A percentile compares a stretch with the other conserved stretches of the same genome.
Conservation (phyloP, 2,888 invertebrate species). For the Bombylius discolor region DNA sequence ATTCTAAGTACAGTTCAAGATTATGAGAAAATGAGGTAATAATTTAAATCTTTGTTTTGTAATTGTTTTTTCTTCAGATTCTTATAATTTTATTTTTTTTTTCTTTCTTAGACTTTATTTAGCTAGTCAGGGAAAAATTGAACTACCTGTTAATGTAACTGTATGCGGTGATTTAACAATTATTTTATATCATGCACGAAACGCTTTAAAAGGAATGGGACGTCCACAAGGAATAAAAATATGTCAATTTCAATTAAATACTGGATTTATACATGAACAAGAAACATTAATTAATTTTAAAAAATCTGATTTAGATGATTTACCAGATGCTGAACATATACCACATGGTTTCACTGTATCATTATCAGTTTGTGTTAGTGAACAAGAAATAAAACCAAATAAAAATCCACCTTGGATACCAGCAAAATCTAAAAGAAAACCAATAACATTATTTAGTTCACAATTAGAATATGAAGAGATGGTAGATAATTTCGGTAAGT, state of each 20-base stretch:
- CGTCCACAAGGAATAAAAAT: conserved; percentile 74
- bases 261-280: conserved; percentile 66
- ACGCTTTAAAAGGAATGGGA: conserved; percentile 65
- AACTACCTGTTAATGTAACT: conserved; percentile 59
- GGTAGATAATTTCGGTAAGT: conserved; percentile 65
- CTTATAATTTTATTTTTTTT: neutral
- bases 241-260: conserved; percentile 77
- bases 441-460: conserved; percentile 54
- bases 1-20: conserved; percentile 72
- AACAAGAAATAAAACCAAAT: conserved; percentile 51
- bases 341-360: conserved; percentile 55
- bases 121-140: conserved; percentile 36
- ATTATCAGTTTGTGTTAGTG: conserved; percentile 57
- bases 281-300: conserved; percentile 63
- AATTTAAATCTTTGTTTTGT: conserved; percentile 38
- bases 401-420: conserved; percentile 65
- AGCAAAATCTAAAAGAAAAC: conserved; percentile 44
- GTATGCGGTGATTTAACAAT: conserved; percentile 79
- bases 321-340: conserved; percentile 58
- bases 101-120: conserved; percentile 23
- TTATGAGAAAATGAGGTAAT: conserved; percentile 76
- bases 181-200: conserved; percentile 71
- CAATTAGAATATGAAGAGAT: conserved; percentile 71
- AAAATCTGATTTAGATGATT: conserved; percentile 66
- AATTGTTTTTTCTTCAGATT: neutral